Evolutionary conservation across 2,797 vertebrate species (phyloP), one percentile per base, ranked within the genome.

Genomic region (Phataginus tetradactyla): DNA sequence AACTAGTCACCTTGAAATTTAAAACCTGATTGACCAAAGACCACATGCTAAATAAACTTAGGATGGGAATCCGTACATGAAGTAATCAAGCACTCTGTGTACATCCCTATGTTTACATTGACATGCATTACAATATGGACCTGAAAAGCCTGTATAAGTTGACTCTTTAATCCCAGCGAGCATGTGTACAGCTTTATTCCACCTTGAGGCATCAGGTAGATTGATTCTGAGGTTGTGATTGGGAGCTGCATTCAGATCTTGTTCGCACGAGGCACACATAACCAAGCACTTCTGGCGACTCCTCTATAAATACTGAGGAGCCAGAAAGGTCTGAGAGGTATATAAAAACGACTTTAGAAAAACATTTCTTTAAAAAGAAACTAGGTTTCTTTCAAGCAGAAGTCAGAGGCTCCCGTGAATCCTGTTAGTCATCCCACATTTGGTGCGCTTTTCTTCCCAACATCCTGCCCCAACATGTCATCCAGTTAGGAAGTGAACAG

Each of bases 21-120:
- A 86, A 86, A 94, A 95, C 21, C n/a, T 21, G n/a, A 90, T 13
- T 80, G 83, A 75, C 64, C 63, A 84, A 68, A 94, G 63, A 78
- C 17, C 81, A 61, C 4, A 74, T 32, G 39, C 29, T 74, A 86
- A 81, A 77, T 57, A 85, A 88, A 91, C 81, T 57, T 8, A 85
- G 20, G 39, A 27, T 27, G 37, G 49, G n/a, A 85, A 21, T 72
- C 55, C 45, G 42, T 6, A 17, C 11, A 25, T 21, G 53, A 75
- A 74, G 49, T 77, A 59, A 77, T 68, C 68, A 20, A 66, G n/a
- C 57, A 39, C 61, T 77, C 63, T 68, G 53, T 45, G 64, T 34
- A 45, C 3, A 0, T 51, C 25, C 15, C 0, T n/a, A 18, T 23
- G 77, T 71, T 61, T 55, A 72, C n/a, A 42, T 5, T 7, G 34